Evolutionary conservation across 2,888 invertebrate genomes (phyloP).

Genomic region (Oligia fasciuncula): DNA sequence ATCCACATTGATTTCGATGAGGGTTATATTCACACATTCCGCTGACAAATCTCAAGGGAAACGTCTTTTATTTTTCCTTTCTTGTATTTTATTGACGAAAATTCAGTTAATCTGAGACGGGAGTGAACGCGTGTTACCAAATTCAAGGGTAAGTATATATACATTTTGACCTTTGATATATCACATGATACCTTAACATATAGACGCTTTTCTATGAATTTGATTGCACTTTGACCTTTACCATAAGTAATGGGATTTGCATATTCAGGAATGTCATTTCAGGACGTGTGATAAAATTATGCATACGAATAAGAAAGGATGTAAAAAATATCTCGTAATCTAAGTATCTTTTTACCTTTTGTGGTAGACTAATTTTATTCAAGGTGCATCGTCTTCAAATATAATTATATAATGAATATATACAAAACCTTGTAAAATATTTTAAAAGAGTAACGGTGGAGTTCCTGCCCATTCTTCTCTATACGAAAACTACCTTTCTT

Average conservation of each 20-base stretch:
- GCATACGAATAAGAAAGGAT: not conserved
- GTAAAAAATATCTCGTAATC: not conserved
- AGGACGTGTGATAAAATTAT: conserved; percentile 22
- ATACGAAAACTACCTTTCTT: too few species aligned
- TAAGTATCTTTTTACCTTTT: not conserved
- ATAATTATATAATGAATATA: too few species aligned
- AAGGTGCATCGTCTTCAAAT: too few species aligned
- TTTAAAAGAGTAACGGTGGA: too few species aligned
- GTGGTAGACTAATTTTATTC: too few species aligned
- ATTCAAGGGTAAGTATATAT: conserved; percentile 18
- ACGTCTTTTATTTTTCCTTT: not conserved
- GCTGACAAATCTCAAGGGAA: not conserved
- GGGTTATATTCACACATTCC: not conserved
- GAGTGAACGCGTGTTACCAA: conserved; percentile 25
- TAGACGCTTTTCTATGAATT: conserved; percentile 2
- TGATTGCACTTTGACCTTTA: conserved; percentile 34
- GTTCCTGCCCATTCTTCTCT: too few species aligned
- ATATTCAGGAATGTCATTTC: conserved; percentile 27
- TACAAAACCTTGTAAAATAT: too few species aligned
- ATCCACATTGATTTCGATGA: not conserved
- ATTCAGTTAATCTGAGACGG: conserved; percentile 16
- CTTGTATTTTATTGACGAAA: conserved; percentile 24
- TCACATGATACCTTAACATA: conserved; percentile 3
- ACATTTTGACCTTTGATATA: conserved; percentile 36
- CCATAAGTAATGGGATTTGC: conserved; percentile 6